Percentiles rank a stretch among this genome's conserved stretches.
These are phyloP conservation scores for Melanchra persicariae DNA, from an alignment of 2,888 invertebrate genomes.

Conservation along the genomic window DNA sequence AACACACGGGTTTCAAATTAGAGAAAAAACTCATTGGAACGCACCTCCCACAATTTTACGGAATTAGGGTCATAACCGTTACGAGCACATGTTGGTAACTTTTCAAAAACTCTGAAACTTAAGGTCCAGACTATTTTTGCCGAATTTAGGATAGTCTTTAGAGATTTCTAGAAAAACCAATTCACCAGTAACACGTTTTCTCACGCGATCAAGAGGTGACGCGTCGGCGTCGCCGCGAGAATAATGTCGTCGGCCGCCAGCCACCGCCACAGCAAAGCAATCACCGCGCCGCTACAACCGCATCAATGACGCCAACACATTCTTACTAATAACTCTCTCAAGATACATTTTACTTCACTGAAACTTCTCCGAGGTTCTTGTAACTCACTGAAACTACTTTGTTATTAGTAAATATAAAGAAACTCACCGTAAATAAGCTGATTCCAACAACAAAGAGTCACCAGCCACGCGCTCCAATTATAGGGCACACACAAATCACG, in stretches of 20 bases:
- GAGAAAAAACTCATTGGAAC: conserved; percentile 17
- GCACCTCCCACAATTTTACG: conserved; percentile 47
- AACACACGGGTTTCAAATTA: background rate
- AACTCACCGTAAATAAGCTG: conserved; percentile 88
- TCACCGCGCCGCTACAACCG: conserved; percentile 77
- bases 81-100: conserved; percentile 65
- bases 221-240: conserved; percentile 84
- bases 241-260: conserved; percentile 82
- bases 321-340: conserved; percentile 67
- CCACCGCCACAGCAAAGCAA: conserved; percentile 78
- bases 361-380: conserved; percentile 61
- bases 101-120: conserved; percentile 49
- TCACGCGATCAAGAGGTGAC: conserved; percentile 82
- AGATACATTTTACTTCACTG: conserved; percentile 40
- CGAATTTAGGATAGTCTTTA: conserved; percentile 41
- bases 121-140: conserved; percentile 30
- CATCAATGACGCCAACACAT: conserved; percentile 85
- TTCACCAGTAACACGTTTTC: conserved; percentile 80
- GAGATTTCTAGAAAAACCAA: conserved; percentile 81
- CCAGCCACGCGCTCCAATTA: conserved; percentile 91
- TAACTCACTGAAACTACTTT: conserved; percentile 60
- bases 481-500: conserved; percentile 90
- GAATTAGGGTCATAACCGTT: conserved; percentile 66
- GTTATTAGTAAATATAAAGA: conserved; percentile 70
- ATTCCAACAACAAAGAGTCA: conserved; percentile 90